Percentiles rank a stretch among this genome's conserved stretches.
Evolutionary conservation across 2,888 invertebrate genomes (phyloP).

Genomic region (Hyalella azteca): DNA sequence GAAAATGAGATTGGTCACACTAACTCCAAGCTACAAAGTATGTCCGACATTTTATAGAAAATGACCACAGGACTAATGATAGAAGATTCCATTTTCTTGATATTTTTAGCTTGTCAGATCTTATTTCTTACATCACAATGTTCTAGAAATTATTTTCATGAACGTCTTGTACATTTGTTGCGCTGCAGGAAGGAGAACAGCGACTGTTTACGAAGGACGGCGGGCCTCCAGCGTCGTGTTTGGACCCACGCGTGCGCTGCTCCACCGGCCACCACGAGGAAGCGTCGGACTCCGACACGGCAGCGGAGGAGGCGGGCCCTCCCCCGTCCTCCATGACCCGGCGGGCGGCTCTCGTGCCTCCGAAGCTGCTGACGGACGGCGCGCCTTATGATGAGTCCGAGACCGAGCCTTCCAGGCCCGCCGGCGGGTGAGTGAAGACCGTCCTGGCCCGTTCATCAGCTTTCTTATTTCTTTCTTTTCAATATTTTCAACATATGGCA

Average conservation of each 20-base stretch:
- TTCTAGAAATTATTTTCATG: too few species aligned
- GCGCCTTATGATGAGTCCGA: conserved; percentile 52
- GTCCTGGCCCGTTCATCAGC: too few species aligned
- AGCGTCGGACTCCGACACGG: conserved; percentile 45
- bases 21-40: too few species aligned
- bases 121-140: too few species aligned
- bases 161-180: too few species aligned
- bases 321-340: conserved; percentile 64
- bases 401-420: conserved; percentile 39
- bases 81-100: too few species aligned
- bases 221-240: background rate
- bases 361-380: conserved; percentile 61
- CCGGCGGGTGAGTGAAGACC: conserved; percentile 47
- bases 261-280: conserved; percentile 38
- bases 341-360: conserved; percentile 64
- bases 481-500: too few species aligned
- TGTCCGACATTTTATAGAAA: too few species aligned
- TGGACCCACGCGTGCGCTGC: background rate
- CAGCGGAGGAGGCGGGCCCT: conserved; percentile 62
- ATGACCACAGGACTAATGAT: too few species aligned
- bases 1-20: too few species aligned
- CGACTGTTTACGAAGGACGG: conserved; percentile 17
- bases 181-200: conserved; percentile 39
- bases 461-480: too few species aligned
- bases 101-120: too few species aligned